Percentiles rank a stretch among this genome's conserved stretches.
Evolutionary conservation across 2,797 vertebrate genomes (phyloP).

Genomic region (Craterocephalus amniculus): DNA sequence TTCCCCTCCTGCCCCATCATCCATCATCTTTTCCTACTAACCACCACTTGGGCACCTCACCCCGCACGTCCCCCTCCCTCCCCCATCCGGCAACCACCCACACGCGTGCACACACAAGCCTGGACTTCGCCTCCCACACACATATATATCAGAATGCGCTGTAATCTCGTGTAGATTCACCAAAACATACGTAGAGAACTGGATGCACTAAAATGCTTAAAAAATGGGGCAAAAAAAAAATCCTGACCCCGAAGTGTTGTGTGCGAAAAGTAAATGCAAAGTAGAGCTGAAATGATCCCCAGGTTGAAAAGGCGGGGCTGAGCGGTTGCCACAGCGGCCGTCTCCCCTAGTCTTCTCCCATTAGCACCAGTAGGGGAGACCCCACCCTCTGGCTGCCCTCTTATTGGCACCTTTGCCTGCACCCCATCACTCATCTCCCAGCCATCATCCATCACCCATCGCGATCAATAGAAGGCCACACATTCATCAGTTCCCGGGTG

Average conservation of each 20-base stretch:
- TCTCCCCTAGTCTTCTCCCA: conserved; percentile 84
- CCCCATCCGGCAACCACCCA: conserved; percentile 42
- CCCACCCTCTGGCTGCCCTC: conserved; percentile 81
- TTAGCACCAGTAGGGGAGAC: conserved; percentile 83
- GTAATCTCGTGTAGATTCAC: conserved; percentile 43
- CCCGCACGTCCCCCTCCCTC: conserved; percentile 11
- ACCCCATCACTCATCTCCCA: conserved; percentile 90
- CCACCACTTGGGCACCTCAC: conserved; percentile 63
- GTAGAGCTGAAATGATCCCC: conserved; percentile 35
- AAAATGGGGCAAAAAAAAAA: conserved; percentile 21
- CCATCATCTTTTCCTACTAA: conserved; percentile 93
- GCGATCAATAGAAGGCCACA: conserved; percentile 91
- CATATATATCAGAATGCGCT: conserved; percentile 29
- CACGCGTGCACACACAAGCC: conserved; percentile 47
- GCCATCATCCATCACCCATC: conserved; percentile 88
- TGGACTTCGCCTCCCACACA: conserved; percentile 41
- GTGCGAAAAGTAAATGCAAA: conserved; percentile 67
- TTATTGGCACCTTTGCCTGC: conserved; percentile 88
- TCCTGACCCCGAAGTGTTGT: conserved; percentile 42
- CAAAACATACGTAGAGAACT: conserved; percentile 29
- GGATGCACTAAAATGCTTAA: conserved; percentile 13
- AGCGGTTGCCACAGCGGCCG: conserved; percentile 58
- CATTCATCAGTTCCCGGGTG: conserved; percentile 84
- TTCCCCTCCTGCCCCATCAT: conserved; percentile 93
- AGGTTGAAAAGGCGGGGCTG: conserved; percentile 52